Base-by-base conservation (phyloP, 2,113 vertebrate genomes). In the Cyanoramphus novaezelandiae region DNA sequence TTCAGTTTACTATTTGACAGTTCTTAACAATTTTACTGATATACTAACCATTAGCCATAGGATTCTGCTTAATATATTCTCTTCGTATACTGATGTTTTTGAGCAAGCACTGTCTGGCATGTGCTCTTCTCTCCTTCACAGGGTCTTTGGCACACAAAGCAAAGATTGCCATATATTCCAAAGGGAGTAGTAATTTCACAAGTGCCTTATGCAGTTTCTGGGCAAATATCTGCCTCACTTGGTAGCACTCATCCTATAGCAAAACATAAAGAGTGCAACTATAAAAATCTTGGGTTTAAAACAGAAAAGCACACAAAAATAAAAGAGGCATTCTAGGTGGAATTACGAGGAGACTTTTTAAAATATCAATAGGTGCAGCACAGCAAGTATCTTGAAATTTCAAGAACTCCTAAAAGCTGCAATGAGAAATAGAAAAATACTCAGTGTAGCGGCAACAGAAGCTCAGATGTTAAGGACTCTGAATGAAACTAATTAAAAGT, bases 61-160 rank as follows among this genome's bases (percentile, higher is more conserved):
- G 99, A 91, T 99, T 99, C 95, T 99, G 99, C 93, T 99, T 99
- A 97, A 99, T 99, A 97, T 99, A 99, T 86, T 99, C 99, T 96
- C 99, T 98, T 85, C 99, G 99, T 97, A 99, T 99, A 86, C 99
- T 99, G 97, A 99, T 99, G 97, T 99, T 99, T 97, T 99, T 99
- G 39, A 99, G 98, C 82, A 99, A 99, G 97, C 99, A 99, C 97
- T 99, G 99, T 79, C 99, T 98, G 95, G 99, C 99, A 55, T 99
- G 99, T 41, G 99, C 99, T 63, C 99, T 98, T 92, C 99, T 98
- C 97, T 99, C 99, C 97, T 99, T 99, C 83, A 99, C 99, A 35
- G 99, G 99, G 95, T 99, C 99, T 98, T 99, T 99, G 98, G 99
- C 99, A 95, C 99, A 99, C 93, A 99, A 98, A 82, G 99, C 99